Conservation (phyloP, 2,797 vertebrate species). For the Emydoidea blandingii region DNA sequence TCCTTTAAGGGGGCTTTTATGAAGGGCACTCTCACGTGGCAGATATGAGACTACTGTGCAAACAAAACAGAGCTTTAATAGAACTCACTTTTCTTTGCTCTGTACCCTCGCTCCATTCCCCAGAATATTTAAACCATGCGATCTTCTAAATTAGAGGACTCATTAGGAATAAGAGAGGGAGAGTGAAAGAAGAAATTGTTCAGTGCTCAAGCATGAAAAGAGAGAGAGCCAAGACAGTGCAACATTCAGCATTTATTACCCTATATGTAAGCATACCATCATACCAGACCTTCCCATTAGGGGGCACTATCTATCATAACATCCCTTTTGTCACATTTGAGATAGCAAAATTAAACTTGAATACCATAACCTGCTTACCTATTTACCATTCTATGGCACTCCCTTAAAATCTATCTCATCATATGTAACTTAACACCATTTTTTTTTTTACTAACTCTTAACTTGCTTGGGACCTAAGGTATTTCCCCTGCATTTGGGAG, state of each 20-base stretch:
- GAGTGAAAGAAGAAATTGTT: neutral
- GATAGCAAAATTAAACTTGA: neutral
- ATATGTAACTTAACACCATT: neutral
- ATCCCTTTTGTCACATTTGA: neutral
- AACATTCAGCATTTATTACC: neutral
- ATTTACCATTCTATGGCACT: neutral
- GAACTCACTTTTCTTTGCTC: neutral
- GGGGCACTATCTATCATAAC: neutral
- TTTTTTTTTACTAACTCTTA: neutral
- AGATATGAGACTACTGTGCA: neutral
- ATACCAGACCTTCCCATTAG: neutral
- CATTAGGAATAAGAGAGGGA: neutral
- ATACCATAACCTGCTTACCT: neutral
- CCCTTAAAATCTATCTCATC: neutral
- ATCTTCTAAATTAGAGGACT: neutral
- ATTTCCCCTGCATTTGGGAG: neutral
- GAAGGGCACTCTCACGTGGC: neutral
- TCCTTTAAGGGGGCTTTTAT: neutral
- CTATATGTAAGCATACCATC: neutral
- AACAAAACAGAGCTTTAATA: neutral
- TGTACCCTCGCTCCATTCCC: neutral
- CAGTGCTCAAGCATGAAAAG: neutral
- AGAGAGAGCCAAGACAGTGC: neutral
- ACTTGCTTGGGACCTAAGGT: neutral
- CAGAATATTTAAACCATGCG: neutral